Evolutionary conservation across 2,888 invertebrate species (phyloP).

Genomic region (Lasius fuliginosus): DNA sequence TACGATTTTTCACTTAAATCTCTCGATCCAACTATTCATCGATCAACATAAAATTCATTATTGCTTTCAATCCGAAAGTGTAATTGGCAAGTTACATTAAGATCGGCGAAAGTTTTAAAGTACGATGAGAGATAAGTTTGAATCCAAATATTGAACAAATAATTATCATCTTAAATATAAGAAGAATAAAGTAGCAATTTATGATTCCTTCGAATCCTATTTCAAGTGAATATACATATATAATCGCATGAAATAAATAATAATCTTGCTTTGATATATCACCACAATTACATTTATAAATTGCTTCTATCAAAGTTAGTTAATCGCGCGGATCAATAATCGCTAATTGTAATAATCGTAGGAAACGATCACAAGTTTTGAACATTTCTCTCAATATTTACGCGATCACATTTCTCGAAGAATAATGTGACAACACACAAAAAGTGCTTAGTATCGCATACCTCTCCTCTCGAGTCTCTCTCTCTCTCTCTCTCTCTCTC

Average conservation of each 20-base stretch:
- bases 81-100: not conserved
- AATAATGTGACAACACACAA: not conserved
- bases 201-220: not conserved
- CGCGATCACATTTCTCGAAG: not conserved
- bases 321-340: not conserved
- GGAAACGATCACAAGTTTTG: not conserved
- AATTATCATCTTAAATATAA: not conserved
- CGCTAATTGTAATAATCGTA: not conserved
- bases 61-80: not conserved
- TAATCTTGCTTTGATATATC: not conserved
- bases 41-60: not conserved
- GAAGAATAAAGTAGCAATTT: not conserved
- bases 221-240: not conserved
- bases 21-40: not conserved
- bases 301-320: not conserved
- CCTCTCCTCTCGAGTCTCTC: not conserved
- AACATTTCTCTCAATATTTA: not conserved
- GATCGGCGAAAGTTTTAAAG: not conserved
- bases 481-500: no score
- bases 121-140: not conserved
- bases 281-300: not conserved
- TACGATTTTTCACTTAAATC: not conserved
- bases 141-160: not conserved
- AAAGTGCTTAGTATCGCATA: not conserved
- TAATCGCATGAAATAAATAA: not conserved